Evolutionary conservation across 2,797 vertebrate genomes (phyloP).

Genomic region (Centroberyx gerrardi): DNA sequence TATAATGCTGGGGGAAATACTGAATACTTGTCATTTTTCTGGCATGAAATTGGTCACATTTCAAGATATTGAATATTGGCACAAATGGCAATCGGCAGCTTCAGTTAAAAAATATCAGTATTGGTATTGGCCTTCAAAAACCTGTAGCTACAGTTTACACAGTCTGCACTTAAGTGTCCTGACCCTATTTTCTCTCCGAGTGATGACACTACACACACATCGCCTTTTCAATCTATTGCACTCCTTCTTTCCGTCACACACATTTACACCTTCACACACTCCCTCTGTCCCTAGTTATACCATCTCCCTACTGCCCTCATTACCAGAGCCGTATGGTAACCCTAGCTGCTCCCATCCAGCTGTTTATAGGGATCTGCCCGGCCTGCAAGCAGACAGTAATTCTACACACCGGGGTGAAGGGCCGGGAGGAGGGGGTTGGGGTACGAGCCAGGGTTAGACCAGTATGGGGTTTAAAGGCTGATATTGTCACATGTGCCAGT

Average conservation of each 20-base stretch:
- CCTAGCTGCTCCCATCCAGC: conserved; percentile 14
- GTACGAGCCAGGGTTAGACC: background rate
- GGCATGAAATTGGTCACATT: no score
- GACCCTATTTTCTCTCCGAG: no score
- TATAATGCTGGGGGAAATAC: no score
- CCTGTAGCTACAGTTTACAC: no score
- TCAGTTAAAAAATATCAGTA: no score
- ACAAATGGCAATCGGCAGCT: no score
- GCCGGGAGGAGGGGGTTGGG: background rate
- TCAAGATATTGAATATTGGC: no score
- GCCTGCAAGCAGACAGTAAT: conserved; percentile 52
- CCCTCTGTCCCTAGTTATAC: background rate
- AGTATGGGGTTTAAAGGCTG: background rate
- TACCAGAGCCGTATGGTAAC: conserved; percentile 18
- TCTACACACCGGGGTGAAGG: conserved; percentile 34
- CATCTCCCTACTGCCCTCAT: conserved; percentile 8
- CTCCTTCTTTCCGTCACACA: background rate
- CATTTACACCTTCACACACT: background rate
- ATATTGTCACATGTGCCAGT: background rate
- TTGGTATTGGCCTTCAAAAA: no score
- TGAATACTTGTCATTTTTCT: no score
- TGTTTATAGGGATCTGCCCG: conserved; percentile 29
- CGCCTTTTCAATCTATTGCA: background rate
- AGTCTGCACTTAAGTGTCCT: background rate
- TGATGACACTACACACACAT: no score